Percentiles rank a stretch among this genome's conserved stretches.
Evolutionary conservation across 2,797 vertebrate genomes (phyloP).

Genomic region (Pantherophis alleghaniensis): DNA sequence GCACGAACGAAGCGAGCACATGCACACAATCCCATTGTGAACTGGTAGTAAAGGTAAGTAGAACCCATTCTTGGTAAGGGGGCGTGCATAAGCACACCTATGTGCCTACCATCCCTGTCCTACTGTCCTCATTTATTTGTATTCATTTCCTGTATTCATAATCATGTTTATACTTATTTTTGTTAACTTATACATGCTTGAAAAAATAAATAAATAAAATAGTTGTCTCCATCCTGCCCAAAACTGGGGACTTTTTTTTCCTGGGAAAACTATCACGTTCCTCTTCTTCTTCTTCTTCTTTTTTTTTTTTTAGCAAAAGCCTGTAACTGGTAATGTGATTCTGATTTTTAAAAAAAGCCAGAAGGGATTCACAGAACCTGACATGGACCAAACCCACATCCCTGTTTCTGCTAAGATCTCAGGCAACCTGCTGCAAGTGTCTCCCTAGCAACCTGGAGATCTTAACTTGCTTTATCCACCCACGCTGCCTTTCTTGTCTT

Average conservation of each 20-base stretch:
- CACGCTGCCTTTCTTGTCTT: conserved; percentile 24
- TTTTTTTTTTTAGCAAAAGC: background rate
- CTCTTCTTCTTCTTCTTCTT: too few species aligned
- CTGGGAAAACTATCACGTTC: background rate
- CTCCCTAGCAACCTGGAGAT: conserved; percentile 37
- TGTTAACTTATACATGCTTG: too few species aligned
- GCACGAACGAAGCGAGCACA: too few species aligned
- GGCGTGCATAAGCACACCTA: too few species aligned
- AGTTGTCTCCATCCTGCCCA: background rate
- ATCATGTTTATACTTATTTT: too few species aligned
- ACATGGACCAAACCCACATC: background rate
- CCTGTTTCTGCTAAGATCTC: conserved; percentile 22
- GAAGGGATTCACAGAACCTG: background rate
- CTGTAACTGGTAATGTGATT: background rate
- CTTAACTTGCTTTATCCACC: conserved; percentile 37
- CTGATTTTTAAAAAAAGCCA: background rate
- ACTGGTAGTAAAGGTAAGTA: too few species aligned
- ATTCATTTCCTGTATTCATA: too few species aligned
- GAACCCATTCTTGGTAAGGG: too few species aligned
- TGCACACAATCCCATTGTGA: too few species aligned
- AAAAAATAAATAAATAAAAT: too few species aligned
- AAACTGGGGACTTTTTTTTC: background rate
- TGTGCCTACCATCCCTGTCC: too few species aligned
- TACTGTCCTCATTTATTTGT: too few species aligned
- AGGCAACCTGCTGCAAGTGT: conserved; percentile 27